Percentiles rank a stretch among this genome's conserved stretches.
These are phyloP conservation scores for Harpalus rufipes DNA, from an alignment of 2,888 invertebrate species.

Conservation along the genomic window DNA sequence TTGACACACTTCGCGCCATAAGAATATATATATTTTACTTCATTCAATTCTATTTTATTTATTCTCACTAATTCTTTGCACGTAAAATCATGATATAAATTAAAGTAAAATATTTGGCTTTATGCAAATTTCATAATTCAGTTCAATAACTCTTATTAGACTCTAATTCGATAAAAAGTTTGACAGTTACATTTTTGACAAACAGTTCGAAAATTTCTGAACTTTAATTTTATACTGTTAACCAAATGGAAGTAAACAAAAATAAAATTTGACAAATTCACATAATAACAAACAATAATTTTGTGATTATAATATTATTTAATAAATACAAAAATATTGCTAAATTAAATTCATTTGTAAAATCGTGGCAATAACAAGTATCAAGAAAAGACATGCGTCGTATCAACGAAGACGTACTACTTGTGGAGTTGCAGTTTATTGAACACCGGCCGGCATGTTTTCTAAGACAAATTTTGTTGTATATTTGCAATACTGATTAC, in stretches of 20 bases:
- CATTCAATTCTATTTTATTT: conserved; percentile 44
- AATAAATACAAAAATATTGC: conserved; percentile 4
- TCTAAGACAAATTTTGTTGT: conserved; percentile 4
- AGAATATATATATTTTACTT: conserved; percentile 63
- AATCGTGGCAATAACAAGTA: conserved; percentile 6
- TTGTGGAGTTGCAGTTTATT: conserved; percentile 24
- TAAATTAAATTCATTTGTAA: conserved; percentile 26
- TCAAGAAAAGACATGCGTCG: conserved; percentile 52
- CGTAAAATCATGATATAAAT: conserved; percentile 12
- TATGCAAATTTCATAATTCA: not conserved
- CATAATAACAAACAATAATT: conserved; percentile 9
- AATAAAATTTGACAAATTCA: conserved; percentile 2
- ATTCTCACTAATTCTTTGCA: conserved; percentile 33
- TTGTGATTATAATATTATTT: not conserved
- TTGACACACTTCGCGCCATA: conserved; percentile 71
- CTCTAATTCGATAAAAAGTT: not conserved
- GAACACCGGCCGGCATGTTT: conserved; percentile 58
- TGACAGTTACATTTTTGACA: conserved; percentile 43
- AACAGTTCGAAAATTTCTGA: not conserved
- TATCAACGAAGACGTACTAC: conserved; percentile 7
- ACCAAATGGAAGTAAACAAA: not conserved
- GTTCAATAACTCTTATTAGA: not conserved
- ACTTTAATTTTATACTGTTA: not conserved
- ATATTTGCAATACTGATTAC: conserved; percentile 17
- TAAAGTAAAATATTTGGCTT: not conserved